Evolutionary conservation across 2,797 vertebrate species (phyloP), one percentile per base, ranked within the genome.

Genomic region (Sebastolobus alascanus): DNA sequence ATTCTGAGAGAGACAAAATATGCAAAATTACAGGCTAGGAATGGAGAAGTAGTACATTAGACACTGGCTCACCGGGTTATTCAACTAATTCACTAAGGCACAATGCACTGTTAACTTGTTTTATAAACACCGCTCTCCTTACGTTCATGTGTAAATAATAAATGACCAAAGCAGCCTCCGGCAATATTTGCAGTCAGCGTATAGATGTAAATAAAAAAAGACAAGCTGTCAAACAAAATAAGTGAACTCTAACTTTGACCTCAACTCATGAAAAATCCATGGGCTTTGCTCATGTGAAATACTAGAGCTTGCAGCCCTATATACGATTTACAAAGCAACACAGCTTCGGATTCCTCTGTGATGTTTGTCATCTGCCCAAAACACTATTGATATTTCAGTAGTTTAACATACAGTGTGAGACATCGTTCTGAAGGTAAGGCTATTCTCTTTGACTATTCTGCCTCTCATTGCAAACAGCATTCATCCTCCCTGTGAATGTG

Each of bases 251-350:
- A 73, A 59, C 63, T 79, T 75, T 63, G 46, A 81, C 72, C 67
- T 25, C 8, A 6, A 72, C 73, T 83, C 67, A 69, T 83, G 71
- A 89, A 87, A 78, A 85, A 74, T 76, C 58, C 27, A 85, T 75
- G 12, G 12, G 18, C 16, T 75, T 77, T 63, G 56, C 67, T 68
- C 35, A 61, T 38, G 55, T 76, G 46, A 80, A 84, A 87, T 27
- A 58, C 27, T 27, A 14, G 27, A 83, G 75, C 58, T 33, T 70
- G 33, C 74, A 72, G 67, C 18, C 2, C 7, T 4, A 55, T 7
- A 65, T 11, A 27, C 11, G 40, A 58, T 73, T 80, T 72, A 75
- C n/a, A 4, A 76, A 80, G 20, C 11, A 61, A 40, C 46, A 68
- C 7, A 64, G 58, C 46, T 64, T 75, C 18, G 54, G 27, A 64